A percentile compares a stretch with the other conserved stretches of the same genome.
Conservation (phyloP, 2,797 vertebrate species). For the Phylloscopus collybita region DNA sequence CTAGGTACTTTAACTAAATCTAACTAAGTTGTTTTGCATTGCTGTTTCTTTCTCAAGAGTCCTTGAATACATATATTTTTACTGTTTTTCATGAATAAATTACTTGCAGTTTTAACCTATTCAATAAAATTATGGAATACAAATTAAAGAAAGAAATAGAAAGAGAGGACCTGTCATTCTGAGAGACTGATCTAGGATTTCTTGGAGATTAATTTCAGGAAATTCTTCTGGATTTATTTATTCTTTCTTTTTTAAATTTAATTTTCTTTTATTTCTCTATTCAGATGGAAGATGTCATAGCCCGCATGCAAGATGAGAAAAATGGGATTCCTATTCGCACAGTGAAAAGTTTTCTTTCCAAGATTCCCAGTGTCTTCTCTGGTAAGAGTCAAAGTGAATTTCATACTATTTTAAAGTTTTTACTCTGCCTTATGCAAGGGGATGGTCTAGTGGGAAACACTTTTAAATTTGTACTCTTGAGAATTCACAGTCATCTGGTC, state of each 20-base stretch:
- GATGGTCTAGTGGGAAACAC: background rate
- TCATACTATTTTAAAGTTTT: background rate
- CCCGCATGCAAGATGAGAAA: conserved; percentile 97
- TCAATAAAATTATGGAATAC: background rate
- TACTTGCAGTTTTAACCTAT: background rate
- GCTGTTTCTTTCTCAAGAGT: background rate
- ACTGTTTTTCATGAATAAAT: background rate
- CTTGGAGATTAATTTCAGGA: background rate
- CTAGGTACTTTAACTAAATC: background rate
- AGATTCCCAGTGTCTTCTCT: conserved; percentile 98
- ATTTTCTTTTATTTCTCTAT: background rate
- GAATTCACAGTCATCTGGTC: background rate
- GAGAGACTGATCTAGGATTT: background rate
- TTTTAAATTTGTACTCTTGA: background rate
- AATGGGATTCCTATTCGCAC: conserved; percentile 96
- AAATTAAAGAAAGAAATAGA: background rate
- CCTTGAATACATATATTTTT: background rate
- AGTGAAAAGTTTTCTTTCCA: conserved; percentile 98
- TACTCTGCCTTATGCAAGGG: background rate
- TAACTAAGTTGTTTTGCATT: background rate
- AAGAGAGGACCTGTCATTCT: background rate
- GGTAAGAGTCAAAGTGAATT: conserved; percentile 81
- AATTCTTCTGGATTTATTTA: conserved; percentile 10
- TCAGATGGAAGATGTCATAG: conserved; percentile 97
- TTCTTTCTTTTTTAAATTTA: background rate